Evolutionary conservation across 2,888 invertebrate species (phyloP).

Genomic region (Mallateleia sp.): DNA sequence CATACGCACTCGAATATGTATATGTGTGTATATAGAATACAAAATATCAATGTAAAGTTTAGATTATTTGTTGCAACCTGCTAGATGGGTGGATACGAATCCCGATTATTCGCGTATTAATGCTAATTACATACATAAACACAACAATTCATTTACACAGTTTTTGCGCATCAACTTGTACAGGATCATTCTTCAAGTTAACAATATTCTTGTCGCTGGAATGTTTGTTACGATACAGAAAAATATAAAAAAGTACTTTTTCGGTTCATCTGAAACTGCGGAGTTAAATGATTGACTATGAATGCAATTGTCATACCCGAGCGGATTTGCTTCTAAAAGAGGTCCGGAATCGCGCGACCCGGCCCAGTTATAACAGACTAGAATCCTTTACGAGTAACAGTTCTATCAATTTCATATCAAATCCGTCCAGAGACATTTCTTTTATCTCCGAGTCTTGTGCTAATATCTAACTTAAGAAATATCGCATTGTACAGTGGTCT

Average conservation of each 20-base stretch:
- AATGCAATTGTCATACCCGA: slow-evolving; percentile 49
- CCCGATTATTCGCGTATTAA: slow-evolving; percentile 80
- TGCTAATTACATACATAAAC: slow-evolving; percentile 78
- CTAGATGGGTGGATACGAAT: slow-evolving; percentile 83
- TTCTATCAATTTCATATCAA: slow-evolving; percentile 39
- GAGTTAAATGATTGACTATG: slow-evolving; percentile 62
- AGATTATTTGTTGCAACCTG: slow-evolving; percentile 80
- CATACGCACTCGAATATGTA: slow-evolving; percentile 71
- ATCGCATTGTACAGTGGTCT: slow-evolving; percentile 58
- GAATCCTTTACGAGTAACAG: slow-evolving; percentile 52
- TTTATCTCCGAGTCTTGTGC: slow-evolving; percentile 51
- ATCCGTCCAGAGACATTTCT: slow-evolving; percentile 28
- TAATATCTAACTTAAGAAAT: slow-evolving; percentile 65
- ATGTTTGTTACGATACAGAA: slow-evolving; percentile 82
- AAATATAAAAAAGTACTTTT: slow-evolving; percentile 34
- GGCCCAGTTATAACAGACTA: slow-evolving; percentile 52
- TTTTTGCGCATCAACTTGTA: slow-evolving; percentile 58
- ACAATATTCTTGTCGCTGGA: slow-evolving; percentile 78
- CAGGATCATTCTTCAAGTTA: slow-evolving; percentile 61
- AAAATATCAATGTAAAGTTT: slow-evolving; percentile 73
- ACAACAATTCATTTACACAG: slow-evolving; percentile 75
- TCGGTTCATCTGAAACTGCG: slow-evolving; percentile 46
- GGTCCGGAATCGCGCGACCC: not conserved
- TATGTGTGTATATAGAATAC: slow-evolving; percentile 61
- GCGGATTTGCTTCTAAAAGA: slow-evolving; percentile 36